Evolutionary conservation across 1,140 invertebrate genomes (phyloP).

Genomic region (Heterodera carotae): DNA sequence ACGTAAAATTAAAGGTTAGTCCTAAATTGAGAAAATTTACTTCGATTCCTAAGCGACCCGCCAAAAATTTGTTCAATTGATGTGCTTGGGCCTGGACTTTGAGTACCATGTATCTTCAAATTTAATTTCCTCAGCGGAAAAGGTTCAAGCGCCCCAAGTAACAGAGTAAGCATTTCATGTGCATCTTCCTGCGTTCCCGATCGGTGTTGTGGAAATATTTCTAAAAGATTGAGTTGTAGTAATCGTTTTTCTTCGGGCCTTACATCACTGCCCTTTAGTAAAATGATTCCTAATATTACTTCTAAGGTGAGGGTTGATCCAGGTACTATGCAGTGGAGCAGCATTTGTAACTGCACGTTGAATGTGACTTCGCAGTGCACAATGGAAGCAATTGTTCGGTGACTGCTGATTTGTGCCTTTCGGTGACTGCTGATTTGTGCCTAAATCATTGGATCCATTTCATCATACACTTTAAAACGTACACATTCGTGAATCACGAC

Average conservation of each 20-base stretch:
- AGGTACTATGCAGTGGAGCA: conserved; percentile 2
- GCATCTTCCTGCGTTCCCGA: conserved; percentile 46
- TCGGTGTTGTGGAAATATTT: conserved; percentile 44
- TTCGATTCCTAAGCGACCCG: conserved; percentile 39
- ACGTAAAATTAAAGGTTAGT: neutral
- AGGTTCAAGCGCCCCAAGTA: conserved; percentile 47
- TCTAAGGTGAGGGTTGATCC: conserved; percentile 27
- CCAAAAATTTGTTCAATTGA: conserved; percentile 53
- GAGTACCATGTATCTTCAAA: conserved; percentile 4
- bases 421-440: neutral
- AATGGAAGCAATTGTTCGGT: conserved; percentile 29
- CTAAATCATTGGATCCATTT: conserved; percentile 1
- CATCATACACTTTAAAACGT: conserved; percentile 30
- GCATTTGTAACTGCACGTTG: neutral
- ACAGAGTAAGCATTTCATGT: conserved; percentile 51
- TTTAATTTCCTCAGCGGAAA: conserved; percentile 32
- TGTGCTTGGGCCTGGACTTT: conserved; percentile 33
- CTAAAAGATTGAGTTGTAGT: too few species aligned
- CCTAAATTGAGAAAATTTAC: conserved; percentile 26
- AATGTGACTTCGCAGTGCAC: conserved; percentile 24
- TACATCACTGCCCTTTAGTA: too few species aligned
- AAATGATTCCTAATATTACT: conserved; percentile 24
- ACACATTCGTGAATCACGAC: conserved; percentile 33
- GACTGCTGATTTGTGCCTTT: conserved; percentile 29
- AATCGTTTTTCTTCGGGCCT: too few species aligned